Evolutionary conservation across 2,113 vertebrate genomes (phyloP).

Genomic region (Bos indicus): DNA sequence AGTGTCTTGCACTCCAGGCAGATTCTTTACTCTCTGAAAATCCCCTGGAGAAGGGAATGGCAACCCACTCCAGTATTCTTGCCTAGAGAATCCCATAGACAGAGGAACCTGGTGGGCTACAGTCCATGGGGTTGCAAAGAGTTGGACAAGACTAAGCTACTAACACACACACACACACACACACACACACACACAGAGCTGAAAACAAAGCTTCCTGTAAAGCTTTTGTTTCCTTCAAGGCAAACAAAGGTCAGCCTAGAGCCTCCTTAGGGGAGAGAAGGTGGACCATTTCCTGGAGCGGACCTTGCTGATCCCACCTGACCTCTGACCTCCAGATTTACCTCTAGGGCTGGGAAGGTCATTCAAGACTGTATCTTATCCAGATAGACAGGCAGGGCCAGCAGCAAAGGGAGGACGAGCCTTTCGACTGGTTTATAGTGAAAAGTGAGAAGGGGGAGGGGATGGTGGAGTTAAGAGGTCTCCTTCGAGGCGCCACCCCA

Average conservation of each 20-base stretch:
- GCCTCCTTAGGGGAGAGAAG: not conserved
- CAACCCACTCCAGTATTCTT: not conserved
- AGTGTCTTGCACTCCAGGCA: not conserved
- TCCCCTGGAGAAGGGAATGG: not conserved
- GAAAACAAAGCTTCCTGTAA: not conserved
- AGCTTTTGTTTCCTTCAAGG: not conserved
- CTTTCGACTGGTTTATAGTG: not conserved
- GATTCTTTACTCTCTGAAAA: not conserved
- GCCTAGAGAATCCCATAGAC: not conserved
- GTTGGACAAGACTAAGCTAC: not conserved
- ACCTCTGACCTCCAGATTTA: not conserved
- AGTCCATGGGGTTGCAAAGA: not conserved
- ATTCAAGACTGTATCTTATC: not conserved
- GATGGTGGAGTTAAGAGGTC: accelerated
- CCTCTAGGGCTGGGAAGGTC: not conserved
- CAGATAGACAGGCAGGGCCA: not conserved
- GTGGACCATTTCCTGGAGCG: not conserved
- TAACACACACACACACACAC: not conserved
- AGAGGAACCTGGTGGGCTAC: not conserved
- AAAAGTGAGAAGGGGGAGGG: not conserved
- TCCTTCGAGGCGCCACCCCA: not conserved
- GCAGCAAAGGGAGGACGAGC: not conserved
- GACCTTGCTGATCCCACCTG: not conserved
- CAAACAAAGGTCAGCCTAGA: not conserved
- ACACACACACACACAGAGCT: not conserved